Evolutionary conservation across 2,888 invertebrate species (phyloP).

Genomic region (Cryptocheilus praepositus): DNA sequence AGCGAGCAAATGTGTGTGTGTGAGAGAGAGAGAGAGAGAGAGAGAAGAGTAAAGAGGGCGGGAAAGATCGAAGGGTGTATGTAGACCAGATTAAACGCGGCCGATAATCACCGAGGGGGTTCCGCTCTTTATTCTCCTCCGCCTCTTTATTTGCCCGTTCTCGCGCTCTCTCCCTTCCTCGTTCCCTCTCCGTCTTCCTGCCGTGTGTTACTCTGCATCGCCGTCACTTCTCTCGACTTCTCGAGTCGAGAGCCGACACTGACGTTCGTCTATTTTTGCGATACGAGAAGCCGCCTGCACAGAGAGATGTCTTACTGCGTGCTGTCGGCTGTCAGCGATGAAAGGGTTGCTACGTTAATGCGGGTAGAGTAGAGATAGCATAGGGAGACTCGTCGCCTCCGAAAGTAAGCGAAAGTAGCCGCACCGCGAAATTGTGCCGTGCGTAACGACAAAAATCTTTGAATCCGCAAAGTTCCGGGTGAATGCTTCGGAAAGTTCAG

Average conservation of each 20-base stretch:
- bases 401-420: no score
- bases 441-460: no score
- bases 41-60: not conserved
- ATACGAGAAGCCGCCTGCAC: no score
- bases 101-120: conserved; percentile 21
- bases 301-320: no score
- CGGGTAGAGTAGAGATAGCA: not conserved
- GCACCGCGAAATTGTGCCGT: no score
- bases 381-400: no score
- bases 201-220: not conserved
- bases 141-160: not conserved
- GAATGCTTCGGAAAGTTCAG: no score
- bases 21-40: conserved; percentile 1
- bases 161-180: conserved; percentile 7
- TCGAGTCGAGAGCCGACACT: conserved; percentile 21
- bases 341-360: conserved; percentile 22
- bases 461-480: no score
- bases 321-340: no score
- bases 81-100: conserved; percentile 30
- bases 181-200: conserved; percentile 2
- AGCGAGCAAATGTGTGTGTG: no score
- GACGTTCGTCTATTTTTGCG: conserved; percentile 4
- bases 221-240: conserved; percentile 15
- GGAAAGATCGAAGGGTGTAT: conserved; percentile 28
- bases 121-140: not conserved